phyloP scores from a whole-genome alignment of 2,113 vertebrate genomes.

The Callocephalon fimbriatum region DNA sequence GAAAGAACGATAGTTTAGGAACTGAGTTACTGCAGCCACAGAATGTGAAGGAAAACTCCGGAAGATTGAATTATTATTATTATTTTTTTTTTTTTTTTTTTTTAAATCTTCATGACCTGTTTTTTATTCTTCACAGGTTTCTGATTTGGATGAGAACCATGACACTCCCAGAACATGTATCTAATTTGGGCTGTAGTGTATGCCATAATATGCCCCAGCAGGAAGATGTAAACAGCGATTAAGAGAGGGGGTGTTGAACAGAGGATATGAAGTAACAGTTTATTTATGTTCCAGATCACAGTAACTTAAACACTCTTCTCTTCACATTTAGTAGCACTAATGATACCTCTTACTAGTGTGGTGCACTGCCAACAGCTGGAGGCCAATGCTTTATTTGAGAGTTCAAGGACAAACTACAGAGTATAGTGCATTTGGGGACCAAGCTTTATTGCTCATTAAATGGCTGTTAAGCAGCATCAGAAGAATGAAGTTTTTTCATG shows the following conservation, averaged over 20 bases:
- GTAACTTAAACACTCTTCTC: background rate
- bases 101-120: background rate
- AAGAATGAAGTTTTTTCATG: background rate
- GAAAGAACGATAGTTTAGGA: background rate
- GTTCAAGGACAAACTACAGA: background rate
- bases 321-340: background rate
- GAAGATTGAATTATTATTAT: background rate
- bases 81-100: background rate
- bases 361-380: background rate
- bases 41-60: background rate
- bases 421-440: background rate
- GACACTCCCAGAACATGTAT: background rate
- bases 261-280: background rate
- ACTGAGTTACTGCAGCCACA: background rate
- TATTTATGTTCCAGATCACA: constrained; percentile 2
- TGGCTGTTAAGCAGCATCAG: background rate
- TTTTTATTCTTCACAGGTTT: background rate
- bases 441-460: background rate
- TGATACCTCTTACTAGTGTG: background rate
- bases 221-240: background rate
- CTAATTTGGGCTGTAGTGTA: background rate
- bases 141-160: background rate
- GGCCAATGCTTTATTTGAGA: background rate
- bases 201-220: background rate
- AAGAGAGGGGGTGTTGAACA: background rate